phyloP scores from a whole-genome alignment of 2,888 invertebrate genomes.

The Eudiplozoon nipponicum region DNA sequence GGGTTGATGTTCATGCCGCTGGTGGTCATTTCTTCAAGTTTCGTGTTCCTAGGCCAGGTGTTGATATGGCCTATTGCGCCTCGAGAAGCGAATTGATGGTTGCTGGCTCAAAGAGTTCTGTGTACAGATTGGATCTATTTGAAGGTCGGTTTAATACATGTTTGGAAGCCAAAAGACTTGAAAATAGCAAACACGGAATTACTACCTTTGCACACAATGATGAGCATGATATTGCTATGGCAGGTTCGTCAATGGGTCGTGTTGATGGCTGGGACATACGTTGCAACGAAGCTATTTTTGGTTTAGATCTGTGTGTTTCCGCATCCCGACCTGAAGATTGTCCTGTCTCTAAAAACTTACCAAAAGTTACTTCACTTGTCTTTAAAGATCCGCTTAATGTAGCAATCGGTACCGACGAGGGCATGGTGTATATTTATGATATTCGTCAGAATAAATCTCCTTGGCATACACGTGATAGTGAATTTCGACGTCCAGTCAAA shows the following conservation, averaged over 20 bases:
- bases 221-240: slow-evolving; percentile 45
- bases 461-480: slow-evolving; percentile 58
- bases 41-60: slow-evolving; percentile 66
- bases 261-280: slow-evolving; percentile 90
- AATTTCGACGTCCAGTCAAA: slow-evolving; percentile 34
- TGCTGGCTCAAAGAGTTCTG: slow-evolving; percentile 53
- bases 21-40: slow-evolving; percentile 60
- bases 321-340: slow-evolving; percentile 37
- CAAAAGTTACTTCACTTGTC: background rate
- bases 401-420: slow-evolving; percentile 18
- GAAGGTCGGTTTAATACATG: slow-evolving; percentile 68
- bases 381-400: slow-evolving; percentile 8
- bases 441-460: slow-evolving; percentile 56
- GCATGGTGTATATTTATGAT: slow-evolving; percentile 46
- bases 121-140: slow-evolving; percentile 71
- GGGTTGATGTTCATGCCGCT: slow-evolving; percentile 70
- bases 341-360: slow-evolving; percentile 19
- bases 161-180: slow-evolving; percentile 25
- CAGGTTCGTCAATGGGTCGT: slow-evolving; percentile 44
- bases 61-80: slow-evolving; percentile 60
- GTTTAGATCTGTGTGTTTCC: slow-evolving; percentile 35
- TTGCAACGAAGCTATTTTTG: slow-evolving; percentile 31
- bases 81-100: slow-evolving; percentile 63
- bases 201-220: slow-evolving; percentile 19
- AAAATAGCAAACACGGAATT: background rate